A percentile compares a stretch with the other conserved stretches of the same genome.
Evolutionary conservation across 2,113 vertebrate genomes (phyloP).

Genomic region (Sphaerodactylus townsendi): DNA sequence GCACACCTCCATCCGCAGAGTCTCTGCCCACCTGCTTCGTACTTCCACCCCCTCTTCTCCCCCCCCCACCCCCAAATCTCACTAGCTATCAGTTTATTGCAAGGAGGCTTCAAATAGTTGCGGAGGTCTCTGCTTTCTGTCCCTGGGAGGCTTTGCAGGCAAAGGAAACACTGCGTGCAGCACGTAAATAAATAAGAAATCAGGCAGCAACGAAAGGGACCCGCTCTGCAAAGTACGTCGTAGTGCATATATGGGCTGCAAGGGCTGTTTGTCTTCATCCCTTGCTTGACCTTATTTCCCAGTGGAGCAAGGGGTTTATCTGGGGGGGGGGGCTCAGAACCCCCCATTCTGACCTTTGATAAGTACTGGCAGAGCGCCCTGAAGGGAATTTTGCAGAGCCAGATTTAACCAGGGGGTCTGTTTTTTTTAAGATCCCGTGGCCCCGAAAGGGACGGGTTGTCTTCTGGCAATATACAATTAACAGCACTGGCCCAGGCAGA

Average conservation of each 20-base stretch:
- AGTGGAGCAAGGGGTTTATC: neutral
- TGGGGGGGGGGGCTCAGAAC: neutral
- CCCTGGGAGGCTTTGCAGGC: neutral
- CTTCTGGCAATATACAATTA: neutral
- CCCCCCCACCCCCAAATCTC: too few relatives aligned
- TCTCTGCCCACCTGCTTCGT: neutral
- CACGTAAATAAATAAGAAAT: neutral
- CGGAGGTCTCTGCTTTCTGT: too few relatives aligned
- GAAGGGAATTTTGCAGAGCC: too few relatives aligned
- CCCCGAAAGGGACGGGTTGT: neutral
- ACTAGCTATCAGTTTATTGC: neutral
- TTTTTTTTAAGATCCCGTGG: neutral
- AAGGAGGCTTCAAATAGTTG: neutral
- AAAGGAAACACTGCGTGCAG: neutral
- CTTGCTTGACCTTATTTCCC: neutral
- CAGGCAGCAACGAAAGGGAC: neutral
- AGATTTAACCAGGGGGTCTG: too few relatives aligned
- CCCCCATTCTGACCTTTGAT: neutral
- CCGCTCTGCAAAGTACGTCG: neutral
- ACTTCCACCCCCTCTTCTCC: too few relatives aligned
- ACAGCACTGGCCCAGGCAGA: neutral
- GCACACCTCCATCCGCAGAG: neutral
- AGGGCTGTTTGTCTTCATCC: neutral
- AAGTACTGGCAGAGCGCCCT: neutral
- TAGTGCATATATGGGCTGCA: neutral